Base-by-base conservation (phyloP, 2,888 invertebrate species). In the Nephrocerus scutellatus region DNA sequence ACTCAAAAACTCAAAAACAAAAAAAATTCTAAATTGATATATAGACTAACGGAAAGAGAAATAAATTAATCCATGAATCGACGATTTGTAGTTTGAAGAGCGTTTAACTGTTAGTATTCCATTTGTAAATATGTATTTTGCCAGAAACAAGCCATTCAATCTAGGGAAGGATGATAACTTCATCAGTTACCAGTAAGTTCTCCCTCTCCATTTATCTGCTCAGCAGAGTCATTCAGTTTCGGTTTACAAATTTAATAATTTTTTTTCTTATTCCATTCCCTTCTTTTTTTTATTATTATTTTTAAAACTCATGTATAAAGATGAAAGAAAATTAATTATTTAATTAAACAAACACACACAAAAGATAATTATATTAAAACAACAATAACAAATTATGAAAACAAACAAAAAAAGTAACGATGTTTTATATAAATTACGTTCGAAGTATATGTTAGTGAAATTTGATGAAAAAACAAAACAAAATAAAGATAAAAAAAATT, bases 361-460 rank as follows among this genome's bases (percentile, higher is more conserved):
- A 33, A 46, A 46, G 23, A 44, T 39, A 44, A 44, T 44, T 41
- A 44, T 44, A 43, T 37, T 39, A 30, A 29, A 36, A 30, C 33
- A 46, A 40, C 44, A 44, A 41, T 38, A 49, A 30, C 30, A 41
- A 46, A 38, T 41, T 36, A 30, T 37, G 43, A 32, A 24, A 39
- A 26, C 13, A 26, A 39, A 24, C 36, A 30, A 43, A 41, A 49
- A 34, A 35, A 48, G 46, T 37, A 50, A 48, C 45, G 44, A 50
- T 44, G 48, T 50, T 48, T 52, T 49, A 49, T 50, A 49, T 49
- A 48, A 49, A 50, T 50, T 50, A 47, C 48, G 50, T 50, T 50
- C 47, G 47, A 51, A 51, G 44, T 51, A 51, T 51, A 51, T 51
- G 51, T 51, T 51, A 51, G 49, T 51, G 48, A 51, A 49, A 49